Evolutionary conservation across 2,797 vertebrate species (phyloP).

Genomic region (Alexandromys oeconomus): DNA sequence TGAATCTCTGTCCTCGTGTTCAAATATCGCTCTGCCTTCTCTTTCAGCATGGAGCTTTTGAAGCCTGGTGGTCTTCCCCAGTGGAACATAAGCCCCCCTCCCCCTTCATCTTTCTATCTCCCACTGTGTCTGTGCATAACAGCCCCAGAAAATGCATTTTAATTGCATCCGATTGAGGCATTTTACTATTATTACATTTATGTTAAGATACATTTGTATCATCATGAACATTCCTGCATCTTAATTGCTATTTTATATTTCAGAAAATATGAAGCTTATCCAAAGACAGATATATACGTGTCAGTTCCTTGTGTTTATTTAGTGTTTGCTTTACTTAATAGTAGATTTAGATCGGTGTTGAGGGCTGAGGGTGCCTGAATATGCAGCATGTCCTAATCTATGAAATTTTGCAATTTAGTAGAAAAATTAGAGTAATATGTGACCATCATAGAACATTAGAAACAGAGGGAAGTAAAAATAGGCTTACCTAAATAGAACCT

Average conservation of each 20-base stretch:
- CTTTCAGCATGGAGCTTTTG: background rate
- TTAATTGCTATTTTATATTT: constrained; percentile 35
- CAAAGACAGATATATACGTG: background rate
- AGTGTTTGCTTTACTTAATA: constrained; percentile 2
- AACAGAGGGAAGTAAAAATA: background rate
- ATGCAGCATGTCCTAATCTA: background rate
- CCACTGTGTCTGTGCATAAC: background rate
- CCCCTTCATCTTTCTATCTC: background rate
- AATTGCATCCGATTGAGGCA: constrained; percentile 1
- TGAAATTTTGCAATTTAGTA: background rate
- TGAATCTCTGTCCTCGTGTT: background rate
- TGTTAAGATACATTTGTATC: background rate
- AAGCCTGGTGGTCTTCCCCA: background rate
- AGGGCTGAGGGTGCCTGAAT: background rate
- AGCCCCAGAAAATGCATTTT: background rate
- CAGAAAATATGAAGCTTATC: constrained; percentile 43
- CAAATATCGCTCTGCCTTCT: background rate
- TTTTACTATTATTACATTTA: constrained; percentile 23
- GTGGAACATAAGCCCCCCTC: background rate
- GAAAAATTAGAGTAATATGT: background rate
- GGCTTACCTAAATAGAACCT: background rate
- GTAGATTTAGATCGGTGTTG: constrained; percentile 2
- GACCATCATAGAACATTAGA: background rate
- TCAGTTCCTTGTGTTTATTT: background rate
- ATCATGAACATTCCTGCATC: background rate